phyloP scores from a whole-genome alignment of 2,113 vertebrate genomes.

The Fregetta grallaria region DNA sequence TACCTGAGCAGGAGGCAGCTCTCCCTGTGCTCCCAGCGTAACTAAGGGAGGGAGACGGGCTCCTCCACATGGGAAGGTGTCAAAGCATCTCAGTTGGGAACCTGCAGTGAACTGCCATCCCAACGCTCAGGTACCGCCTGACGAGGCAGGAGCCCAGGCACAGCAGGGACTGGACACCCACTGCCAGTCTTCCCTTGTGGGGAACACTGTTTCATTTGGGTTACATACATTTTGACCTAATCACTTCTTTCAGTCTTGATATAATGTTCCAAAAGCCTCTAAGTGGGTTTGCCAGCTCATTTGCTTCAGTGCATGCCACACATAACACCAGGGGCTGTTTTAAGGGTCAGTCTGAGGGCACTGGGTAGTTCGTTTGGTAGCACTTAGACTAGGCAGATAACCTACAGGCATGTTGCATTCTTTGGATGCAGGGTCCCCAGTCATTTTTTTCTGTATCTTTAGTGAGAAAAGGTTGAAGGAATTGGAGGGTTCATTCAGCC shows the following conservation, averaged over 20 bases:
- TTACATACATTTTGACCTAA: background rate
- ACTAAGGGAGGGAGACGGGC: background rate
- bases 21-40: background rate
- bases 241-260: background rate
- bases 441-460: background rate
- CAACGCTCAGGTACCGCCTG: background rate
- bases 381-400: background rate
- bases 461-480: background rate
- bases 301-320: background rate
- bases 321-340: background rate
- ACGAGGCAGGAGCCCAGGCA: accelerated
- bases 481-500: background rate
- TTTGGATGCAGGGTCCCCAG: background rate
- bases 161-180: no score
- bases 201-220: background rate
- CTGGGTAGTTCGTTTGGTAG: background rate
- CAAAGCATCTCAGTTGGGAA: background rate
- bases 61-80: accelerated
- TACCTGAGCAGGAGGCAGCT: background rate
- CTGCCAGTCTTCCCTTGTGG: accelerated
- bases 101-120: background rate
- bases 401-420: background rate
- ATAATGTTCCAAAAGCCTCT: background rate
- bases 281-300: background rate
- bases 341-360: background rate